Percentiles rank a stretch among this genome's conserved stretches.
Evolutionary conservation across 2,113 vertebrate genomes (phyloP).

Genomic region (Cettia cetti): DNA sequence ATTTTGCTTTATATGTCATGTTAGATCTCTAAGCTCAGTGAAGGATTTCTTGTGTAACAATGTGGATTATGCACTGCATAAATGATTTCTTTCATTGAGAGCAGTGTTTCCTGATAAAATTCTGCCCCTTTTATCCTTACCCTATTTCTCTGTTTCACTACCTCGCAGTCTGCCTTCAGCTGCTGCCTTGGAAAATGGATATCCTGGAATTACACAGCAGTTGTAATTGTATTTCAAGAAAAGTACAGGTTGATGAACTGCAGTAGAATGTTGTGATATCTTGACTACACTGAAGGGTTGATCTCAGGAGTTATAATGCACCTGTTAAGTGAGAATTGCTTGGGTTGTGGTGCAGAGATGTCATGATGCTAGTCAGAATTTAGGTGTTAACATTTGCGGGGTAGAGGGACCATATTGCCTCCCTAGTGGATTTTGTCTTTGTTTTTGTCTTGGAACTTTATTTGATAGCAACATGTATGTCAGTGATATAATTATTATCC

Average conservation of each 20-base stretch:
- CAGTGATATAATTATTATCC: background rate
- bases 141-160: background rate
- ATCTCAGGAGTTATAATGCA: background rate
- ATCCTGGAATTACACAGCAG: background rate
- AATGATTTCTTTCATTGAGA: background rate
- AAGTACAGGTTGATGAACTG: background rate
- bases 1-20: background rate
- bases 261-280: background rate
- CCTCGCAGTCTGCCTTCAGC: background rate
- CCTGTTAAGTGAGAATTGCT: background rate
- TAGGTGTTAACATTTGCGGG: background rate
- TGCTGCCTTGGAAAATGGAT: background rate
- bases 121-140: background rate
- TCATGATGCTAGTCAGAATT: background rate
- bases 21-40: background rate
- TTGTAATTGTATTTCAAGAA: background rate
- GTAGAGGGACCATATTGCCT: accelerated
- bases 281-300: background rate
- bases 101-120: background rate
- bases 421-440: background rate
- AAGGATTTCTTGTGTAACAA: conserved; percentile 3
- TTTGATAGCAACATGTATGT: background rate
- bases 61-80: background rate
- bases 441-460: background rate
- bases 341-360: background rate